phyloP scores from a whole-genome alignment of 2,797 vertebrate species.

The Pygocentrus nattereri region DNA sequence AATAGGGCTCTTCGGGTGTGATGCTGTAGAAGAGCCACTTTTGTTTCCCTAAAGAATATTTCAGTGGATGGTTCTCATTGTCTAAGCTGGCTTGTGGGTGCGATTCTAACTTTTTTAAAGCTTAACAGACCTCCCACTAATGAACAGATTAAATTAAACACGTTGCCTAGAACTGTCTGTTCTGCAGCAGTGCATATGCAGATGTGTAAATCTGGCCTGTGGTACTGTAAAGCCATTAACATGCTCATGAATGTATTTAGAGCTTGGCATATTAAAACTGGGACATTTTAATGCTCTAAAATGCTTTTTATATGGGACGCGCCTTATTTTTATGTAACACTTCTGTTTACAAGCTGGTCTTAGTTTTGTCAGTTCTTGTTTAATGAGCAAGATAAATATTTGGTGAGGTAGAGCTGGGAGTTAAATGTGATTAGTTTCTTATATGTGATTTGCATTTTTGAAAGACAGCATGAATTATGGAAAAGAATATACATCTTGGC shows the following conservation, averaged over 20 bases:
- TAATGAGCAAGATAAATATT: background rate
- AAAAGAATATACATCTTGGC: background rate
- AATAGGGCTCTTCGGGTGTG: too few relatives aligned
- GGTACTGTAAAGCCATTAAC: background rate
- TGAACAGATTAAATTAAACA: background rate
- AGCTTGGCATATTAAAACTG: conserved; percentile 1
- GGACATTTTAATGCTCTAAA: background rate
- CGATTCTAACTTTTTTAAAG: background rate
- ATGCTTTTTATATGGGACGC: background rate
- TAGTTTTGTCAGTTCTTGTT: background rate
- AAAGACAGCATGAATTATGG: background rate
- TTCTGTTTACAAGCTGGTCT: background rate
- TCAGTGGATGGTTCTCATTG: background rate
- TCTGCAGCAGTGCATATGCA: background rate
- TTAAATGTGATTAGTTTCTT: background rate
- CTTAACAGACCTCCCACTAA: too few relatives aligned
- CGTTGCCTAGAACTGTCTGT: background rate
- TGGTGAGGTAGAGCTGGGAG: background rate
- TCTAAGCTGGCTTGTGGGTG: background rate
- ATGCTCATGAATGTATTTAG: background rate
- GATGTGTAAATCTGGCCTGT: background rate
- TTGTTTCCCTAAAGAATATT: background rate
- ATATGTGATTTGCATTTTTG: background rate
- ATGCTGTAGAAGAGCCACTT: background rate
- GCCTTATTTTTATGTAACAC: background rate